A percentile compares a stretch with the other conserved stretches of the same genome.
These are phyloP conservation scores for Proctacanthus coquilletti DNA, from an alignment of 1,140 invertebrate species.

Conservation along the genomic window DNA sequence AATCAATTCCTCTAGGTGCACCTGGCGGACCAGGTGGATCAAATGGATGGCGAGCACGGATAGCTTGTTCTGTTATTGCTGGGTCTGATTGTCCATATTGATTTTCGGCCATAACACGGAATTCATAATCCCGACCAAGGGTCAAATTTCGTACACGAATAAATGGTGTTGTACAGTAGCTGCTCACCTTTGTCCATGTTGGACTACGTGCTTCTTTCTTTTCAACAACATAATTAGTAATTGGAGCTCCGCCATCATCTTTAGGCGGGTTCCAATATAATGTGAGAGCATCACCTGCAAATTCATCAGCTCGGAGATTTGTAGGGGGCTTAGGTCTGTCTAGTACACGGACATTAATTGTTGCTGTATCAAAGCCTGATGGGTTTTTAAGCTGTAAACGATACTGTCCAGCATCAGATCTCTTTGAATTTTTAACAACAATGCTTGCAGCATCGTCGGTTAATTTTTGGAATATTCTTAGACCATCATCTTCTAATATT, in stretches of 20 bases:
- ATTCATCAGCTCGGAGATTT: conserved; percentile 79
- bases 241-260: conserved; percentile 85
- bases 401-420: conserved; percentile 83
- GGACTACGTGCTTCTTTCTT: conserved; percentile 69
- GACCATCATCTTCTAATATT: conserved; percentile 55
- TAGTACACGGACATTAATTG: conserved; percentile 84
- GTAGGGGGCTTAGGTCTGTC: conserved; percentile 79
- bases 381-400: conserved; percentile 85
- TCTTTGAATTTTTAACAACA: conserved; percentile 81
- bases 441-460: conserved; percentile 79
- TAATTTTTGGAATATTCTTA: conserved; percentile 65
- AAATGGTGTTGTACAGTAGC: conserved; percentile 79
- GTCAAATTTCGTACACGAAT: conserved; percentile 79
- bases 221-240: conserved; percentile 95
- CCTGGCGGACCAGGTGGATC: conserved; percentile 85
- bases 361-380: conserved; percentile 86
- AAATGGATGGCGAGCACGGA: conserved; percentile 90
- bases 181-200: conserved; percentile 81
- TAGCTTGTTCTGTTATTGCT: conserved; percentile 69
- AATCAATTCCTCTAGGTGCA: conserved; percentile 67
- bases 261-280: conserved; percentile 92
- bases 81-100: conserved; percentile 91
- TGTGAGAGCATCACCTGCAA: conserved; percentile 87
- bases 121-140: conserved; percentile 86
- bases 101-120: conserved; percentile 96